Evolutionary conservation across 1,140 invertebrate species (phyloP).

Genomic region (Manduca sexta): DNA sequence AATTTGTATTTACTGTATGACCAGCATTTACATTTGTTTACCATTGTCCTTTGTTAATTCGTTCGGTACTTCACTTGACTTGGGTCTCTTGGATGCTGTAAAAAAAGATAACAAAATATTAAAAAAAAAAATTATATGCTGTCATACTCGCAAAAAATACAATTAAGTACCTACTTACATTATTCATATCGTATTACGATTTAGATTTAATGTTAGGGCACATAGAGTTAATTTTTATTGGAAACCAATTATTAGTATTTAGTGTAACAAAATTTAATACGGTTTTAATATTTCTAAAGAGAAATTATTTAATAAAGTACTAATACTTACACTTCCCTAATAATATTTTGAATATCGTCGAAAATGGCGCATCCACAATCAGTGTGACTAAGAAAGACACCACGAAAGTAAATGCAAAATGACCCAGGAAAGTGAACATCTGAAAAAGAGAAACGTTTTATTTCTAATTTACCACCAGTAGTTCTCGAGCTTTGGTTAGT

Average conservation of each 20-base stretch:
- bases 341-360: constrained; percentile 30
- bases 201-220: too few species aligned
- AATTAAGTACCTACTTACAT: too few species aligned
- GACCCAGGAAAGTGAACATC: constrained; percentile 31
- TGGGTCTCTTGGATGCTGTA: constrained; percentile 3
- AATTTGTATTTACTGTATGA: too few species aligned
- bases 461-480: too few species aligned
- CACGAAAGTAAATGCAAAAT: constrained; percentile 19
- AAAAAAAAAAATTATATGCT: too few species aligned
- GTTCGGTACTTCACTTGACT: background rate
- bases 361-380: constrained; percentile 35
- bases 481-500: too few species aligned
- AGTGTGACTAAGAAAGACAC: constrained; percentile 29
- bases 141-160: too few species aligned
- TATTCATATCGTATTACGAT: too few species aligned
- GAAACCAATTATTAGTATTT: too few species aligned
- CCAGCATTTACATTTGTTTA: constrained; percentile 1
- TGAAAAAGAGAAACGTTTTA: constrained; percentile 20
- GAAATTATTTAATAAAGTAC: background rate
- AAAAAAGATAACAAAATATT: background rate
- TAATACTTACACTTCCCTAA: constrained; percentile 25
- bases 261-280: too few species aligned
- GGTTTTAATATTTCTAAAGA: background rate
- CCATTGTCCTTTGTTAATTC: constrained; percentile 1
- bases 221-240: too few species aligned